Evolutionary conservation across 2,113 vertebrate genomes (phyloP), one percentile per base, ranked within the genome.

Genomic region (Gallinago jamesoni): DNA sequence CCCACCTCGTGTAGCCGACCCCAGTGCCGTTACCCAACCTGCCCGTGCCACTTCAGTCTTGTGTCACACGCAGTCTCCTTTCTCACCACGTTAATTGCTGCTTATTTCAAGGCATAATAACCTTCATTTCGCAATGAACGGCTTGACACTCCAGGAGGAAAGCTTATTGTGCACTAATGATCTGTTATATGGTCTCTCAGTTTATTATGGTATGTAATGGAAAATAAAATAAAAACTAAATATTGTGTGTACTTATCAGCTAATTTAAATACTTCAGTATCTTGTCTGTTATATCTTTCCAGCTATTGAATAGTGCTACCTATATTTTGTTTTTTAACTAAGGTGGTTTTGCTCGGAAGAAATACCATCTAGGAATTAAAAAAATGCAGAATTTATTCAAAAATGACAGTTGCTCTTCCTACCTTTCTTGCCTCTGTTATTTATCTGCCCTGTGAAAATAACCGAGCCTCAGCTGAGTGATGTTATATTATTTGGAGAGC

Each of bases 121-220:
- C 96, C 92, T 96, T 94, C 83, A 94, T 97, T 96, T 96, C 82
- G 80, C 66, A 82, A 73, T 92, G 90, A 96, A 87, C 91, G 70
- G 56, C 73, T 87, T 92, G 89, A 92, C 76, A 53, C 87, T 96
- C 78, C 89, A 96, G 84, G 86, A 93, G 81, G 94, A 96, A 96
- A 93, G 56, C 90, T 96, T 92, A 94, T 95, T 92, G 88, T 95
- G 53, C 30, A 4, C 69, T 96, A 95, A 96, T 79, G 57, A 94
- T 95, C 86, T 96, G 86, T 91, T 94, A 75, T 81, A 75, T 72
- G 57, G 86, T 67, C 74, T 88, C 84, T 96, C 74, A 48, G 83
- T 90, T 95, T 92, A 91, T 96, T 95, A 84, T 79, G 73, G 76
- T 88, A 78, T 68, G 60, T 84, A 75, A 80, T 45, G 45, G 73